phyloP scores from a whole-genome alignment of 2,888 invertebrate genomes.

The Erebia palarica region DNA sequence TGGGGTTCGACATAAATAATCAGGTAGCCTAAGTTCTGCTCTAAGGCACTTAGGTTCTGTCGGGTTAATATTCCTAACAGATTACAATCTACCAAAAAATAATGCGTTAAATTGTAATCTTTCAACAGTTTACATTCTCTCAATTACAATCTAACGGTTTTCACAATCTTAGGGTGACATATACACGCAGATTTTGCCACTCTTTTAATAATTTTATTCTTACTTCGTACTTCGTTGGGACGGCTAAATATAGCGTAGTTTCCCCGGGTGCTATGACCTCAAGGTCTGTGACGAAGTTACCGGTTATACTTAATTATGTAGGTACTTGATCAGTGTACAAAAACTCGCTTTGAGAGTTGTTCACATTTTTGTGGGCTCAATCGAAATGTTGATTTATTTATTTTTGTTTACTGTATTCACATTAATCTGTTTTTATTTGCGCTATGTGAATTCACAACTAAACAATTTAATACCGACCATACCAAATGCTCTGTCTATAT shows the following conservation, averaged over 20 bases:
- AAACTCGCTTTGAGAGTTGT: neutral
- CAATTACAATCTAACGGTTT: too few species aligned
- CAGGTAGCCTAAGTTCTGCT: too few species aligned
- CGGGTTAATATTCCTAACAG: too few species aligned
- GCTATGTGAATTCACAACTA: neutral
- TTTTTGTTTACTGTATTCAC: constrained; percentile 2
- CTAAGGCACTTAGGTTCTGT: too few species aligned
- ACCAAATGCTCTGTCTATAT: constrained; percentile 6
- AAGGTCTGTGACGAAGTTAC: neutral
- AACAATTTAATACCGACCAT: constrained; percentile 5
- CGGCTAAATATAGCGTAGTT: neutral
- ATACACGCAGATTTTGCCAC: too few species aligned
- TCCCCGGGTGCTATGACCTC: neutral
- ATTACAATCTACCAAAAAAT: too few species aligned
- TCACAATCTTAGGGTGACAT: too few species aligned
- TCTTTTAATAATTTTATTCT: too few species aligned
- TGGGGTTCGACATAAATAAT: too few species aligned
- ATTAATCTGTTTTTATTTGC: neutral
- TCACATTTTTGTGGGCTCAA: neutral
- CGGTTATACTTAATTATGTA: neutral
- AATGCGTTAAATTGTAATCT: too few species aligned
- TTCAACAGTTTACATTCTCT: too few species aligned
- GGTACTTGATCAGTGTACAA: neutral
- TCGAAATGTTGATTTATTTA: constrained; percentile 2
- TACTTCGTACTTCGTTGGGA: too few species aligned